phyloP scores from a whole-genome alignment of 2,888 invertebrate genomes.

The Tethea ocularis region DNA sequence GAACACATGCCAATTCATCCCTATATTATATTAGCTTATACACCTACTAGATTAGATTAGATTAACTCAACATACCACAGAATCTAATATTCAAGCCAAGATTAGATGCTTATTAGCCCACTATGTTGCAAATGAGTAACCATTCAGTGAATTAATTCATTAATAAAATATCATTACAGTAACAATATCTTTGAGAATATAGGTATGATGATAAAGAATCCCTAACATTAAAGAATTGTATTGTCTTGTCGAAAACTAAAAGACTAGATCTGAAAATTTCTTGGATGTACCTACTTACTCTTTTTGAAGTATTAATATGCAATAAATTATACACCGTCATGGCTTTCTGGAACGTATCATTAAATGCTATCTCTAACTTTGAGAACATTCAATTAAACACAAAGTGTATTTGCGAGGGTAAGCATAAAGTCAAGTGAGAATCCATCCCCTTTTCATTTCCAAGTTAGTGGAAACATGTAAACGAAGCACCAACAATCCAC shows the following conservation, averaged over 20 bases:
- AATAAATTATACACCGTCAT: background rate
- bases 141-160: background rate
- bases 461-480: constrained; percentile 53
- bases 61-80: constrained; percentile 20
- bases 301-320: background rate
- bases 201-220: too few relatives aligned
- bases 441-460: constrained; percentile 35
- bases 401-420: background rate
- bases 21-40: constrained; percentile 31
- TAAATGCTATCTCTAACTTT: constrained; percentile 1
- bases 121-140: background rate
- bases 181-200: too few relatives aligned
- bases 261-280: too few relatives aligned
- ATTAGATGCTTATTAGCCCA: constrained; percentile 11
- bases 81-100: constrained; percentile 27
- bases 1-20: constrained; percentile 34
- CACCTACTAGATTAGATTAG: constrained; percentile 33
- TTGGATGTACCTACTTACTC: background rate
- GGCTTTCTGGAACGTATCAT: background rate
- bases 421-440: constrained; percentile 5
- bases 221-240: too few relatives aligned
- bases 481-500: constrained; percentile 53
- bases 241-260: too few relatives aligned
- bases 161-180: too few relatives aligned
- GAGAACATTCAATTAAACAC: background rate